Percentiles rank a stretch among this genome's conserved stretches.
Evolutionary conservation across 2,113 vertebrate species (phyloP).

Genomic region (Stomatorhinus ivindoensis): DNA sequence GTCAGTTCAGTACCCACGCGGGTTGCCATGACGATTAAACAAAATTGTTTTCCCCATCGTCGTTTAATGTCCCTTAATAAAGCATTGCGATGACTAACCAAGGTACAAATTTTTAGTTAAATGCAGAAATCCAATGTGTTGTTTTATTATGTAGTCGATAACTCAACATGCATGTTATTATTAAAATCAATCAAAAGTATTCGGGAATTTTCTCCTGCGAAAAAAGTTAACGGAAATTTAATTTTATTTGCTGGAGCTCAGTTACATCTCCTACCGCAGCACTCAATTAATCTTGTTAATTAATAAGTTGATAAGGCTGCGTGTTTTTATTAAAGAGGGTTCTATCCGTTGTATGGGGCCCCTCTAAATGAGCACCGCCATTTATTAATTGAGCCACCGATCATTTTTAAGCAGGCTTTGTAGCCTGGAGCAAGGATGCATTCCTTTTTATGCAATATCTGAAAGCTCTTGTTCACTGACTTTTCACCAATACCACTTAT

Average conservation of each 20-base stretch:
- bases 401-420: background rate
- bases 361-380: background rate
- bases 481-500: background rate
- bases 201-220: background rate
- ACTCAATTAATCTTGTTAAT: background rate
- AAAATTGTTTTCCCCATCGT: slow-evolving; percentile 10
- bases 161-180: background rate
- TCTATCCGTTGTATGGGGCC: background rate
- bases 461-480: background rate
- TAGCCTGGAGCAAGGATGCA: background rate
- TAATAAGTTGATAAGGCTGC: background rate
- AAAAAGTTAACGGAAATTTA: background rate
- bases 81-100: background rate
- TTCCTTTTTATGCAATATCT: background rate
- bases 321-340: background rate
- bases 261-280: background rate
- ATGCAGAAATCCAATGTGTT: background rate
- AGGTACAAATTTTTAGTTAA: background rate
- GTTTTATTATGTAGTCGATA: background rate
- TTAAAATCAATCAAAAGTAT: background rate
- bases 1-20: slow-evolving; percentile 7
- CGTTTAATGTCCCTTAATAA: background rate
- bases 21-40: slow-evolving; percentile 28
- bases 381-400: background rate
- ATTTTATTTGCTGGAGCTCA: background rate